Evolutionary conservation across 1,140 invertebrate species (phyloP).

Genomic region (Sipha flava): DNA sequence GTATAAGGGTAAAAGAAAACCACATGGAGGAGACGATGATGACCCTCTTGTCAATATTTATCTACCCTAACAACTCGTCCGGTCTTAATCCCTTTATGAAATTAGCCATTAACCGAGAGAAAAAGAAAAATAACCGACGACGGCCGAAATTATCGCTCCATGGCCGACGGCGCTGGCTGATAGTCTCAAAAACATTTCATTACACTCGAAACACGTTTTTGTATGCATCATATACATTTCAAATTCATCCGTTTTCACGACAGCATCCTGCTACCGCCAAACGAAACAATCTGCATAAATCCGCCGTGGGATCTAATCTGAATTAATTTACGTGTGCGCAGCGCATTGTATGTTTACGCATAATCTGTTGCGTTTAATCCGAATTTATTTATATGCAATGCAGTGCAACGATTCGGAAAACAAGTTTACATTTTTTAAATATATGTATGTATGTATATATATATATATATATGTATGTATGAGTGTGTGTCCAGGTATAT

Average conservation of each 20-base stretch:
- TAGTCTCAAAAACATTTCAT: too few species aligned
- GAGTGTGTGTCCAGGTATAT: too few species aligned
- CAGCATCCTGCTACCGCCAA: neutral
- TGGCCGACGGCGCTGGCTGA: too few species aligned
- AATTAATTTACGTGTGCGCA: neutral
- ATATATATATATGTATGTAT: too few species aligned
- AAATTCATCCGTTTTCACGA: neutral
- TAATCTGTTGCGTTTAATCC: conserved; percentile 8
- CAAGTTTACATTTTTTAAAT: too few species aligned
- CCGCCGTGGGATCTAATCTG: neutral
- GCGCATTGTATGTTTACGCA: neutral
- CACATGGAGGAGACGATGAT: neutral
- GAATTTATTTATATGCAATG: neutral
- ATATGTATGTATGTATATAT: too few species aligned
- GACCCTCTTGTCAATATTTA: conserved; percentile 7
- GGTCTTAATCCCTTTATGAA: conserved; percentile 15
- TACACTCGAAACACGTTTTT: neutral
- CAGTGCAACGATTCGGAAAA: neutral
- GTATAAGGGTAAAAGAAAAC: neutral
- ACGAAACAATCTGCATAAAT: neutral
- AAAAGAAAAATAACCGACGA: too few species aligned
- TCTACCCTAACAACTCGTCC: neutral
- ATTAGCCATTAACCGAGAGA: neutral
- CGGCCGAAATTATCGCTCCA: too few species aligned
- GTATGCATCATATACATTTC: neutral